Base-by-base conservation (phyloP, 2,888 invertebrate species). In the Papilio protenor region DNA sequence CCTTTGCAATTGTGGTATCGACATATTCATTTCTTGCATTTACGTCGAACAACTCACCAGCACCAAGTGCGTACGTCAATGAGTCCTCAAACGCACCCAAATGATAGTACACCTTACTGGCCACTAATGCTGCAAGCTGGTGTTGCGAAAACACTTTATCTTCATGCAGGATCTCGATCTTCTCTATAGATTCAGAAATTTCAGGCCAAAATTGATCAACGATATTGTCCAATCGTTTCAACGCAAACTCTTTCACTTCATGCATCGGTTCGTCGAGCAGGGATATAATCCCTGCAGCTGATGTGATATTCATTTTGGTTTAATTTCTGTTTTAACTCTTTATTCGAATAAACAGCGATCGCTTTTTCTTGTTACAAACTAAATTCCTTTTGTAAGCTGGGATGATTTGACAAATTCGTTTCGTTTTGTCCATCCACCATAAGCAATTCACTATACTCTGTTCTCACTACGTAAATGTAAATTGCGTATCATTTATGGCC, bases 151-250 rank as follows among this genome's bases (percentile, higher is more conserved):
- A 98, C 57, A 95, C 95, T 87, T 97, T 97, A 88, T 99, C 98
- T 94, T 99, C 99, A 87, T 99, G 98, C 47, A 99, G 95, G 89
- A 98, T 98, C 95, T 99, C 99, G 86, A 99, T 99, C 94, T 99
- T 99, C 87, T 98, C 98, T 84, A 99, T 98, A 18, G 99, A 98
- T 92, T 99, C 99, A 0, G 99, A 99, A 85, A 99, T 99, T 95
- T 99, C 99, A 12, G 99, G 98, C 99, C 99, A 99, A 94, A 99
- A 99, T 89, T 98, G 98, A 91, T 99, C 98, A 1, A 99, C 99
- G 86, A 99, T 98, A 87, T 96, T 96, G 92, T 99, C 98, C 85
- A 99, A 95, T 89, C 99, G 98, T 87, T 97, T 97, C 85, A 99
- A 92, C 21, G 99, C 99, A 90, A 99, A 99, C 45, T 98, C 97